These are phyloP conservation scores for Hyposoter dolosus DNA, from an alignment of 2,888 invertebrate species.

Conservation along the genomic window DNA sequence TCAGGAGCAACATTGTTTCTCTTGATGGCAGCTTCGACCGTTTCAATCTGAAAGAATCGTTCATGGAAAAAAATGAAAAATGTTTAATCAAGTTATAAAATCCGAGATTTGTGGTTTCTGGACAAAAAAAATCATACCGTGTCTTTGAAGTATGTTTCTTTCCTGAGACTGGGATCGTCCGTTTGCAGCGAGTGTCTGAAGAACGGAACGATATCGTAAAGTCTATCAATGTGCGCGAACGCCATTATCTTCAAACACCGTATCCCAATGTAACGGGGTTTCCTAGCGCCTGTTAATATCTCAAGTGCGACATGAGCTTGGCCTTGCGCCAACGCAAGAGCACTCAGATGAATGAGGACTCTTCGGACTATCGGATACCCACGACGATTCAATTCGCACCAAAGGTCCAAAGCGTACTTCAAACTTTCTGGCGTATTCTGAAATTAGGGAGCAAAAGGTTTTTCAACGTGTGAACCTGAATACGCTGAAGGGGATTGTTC, in stretches of 20 bases:
- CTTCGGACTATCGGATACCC: slow-evolving; percentile 88
- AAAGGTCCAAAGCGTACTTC: slow-evolving; percentile 88
- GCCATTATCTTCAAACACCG: slow-evolving; percentile 90
- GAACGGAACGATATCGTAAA: slow-evolving; percentile 88
- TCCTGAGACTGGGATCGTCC: slow-evolving; percentile 86
- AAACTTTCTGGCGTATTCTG: slow-evolving; percentile 89
- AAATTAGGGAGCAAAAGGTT: slow-evolving; percentile 70
- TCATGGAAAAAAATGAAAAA: not conserved
- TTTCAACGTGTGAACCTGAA: not conserved
- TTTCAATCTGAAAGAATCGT: slow-evolving; percentile 85
- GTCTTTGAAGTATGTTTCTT: slow-evolving; percentile 88
- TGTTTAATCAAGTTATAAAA: not conserved
- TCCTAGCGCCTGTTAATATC: slow-evolving; percentile 86
- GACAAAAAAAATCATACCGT: slow-evolving; percentile 85
- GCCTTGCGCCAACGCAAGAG: slow-evolving; percentile 89
- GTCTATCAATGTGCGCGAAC: slow-evolving; percentile 87
- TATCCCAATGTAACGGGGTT: slow-evolving; percentile 88
- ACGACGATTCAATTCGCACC: slow-evolving; percentile 86
- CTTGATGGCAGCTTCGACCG: slow-evolving; percentile 85
- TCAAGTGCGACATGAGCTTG: slow-evolving; percentile 89
- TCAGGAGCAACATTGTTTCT: slow-evolving; percentile 86
- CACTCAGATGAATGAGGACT: slow-evolving; percentile 88
- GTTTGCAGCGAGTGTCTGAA: slow-evolving; percentile 87
- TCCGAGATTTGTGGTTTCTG: not conserved
- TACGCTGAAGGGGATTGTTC: too few relatives aligned